These are phyloP conservation scores for Trissolcus japonicus DNA, from an alignment of 2,888 invertebrate genomes.

Conservation along the genomic window DNA sequence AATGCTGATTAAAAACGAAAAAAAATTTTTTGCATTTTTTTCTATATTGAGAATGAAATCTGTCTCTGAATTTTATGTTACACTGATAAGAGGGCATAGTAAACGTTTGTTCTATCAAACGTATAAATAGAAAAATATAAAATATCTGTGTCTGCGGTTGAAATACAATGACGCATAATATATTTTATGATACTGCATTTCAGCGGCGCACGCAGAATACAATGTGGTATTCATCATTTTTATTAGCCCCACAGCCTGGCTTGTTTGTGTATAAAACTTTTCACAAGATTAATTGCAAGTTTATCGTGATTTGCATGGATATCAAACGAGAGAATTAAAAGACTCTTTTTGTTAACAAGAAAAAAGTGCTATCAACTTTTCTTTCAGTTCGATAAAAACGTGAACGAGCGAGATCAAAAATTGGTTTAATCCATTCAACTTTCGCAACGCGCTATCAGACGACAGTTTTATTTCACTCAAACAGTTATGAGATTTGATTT, in stretches of 20 bases:
- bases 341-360: too few relatives aligned
- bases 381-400: too few relatives aligned
- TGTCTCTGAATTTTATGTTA: neutral
- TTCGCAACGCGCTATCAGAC: too few relatives aligned
- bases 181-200: conserved; percentile 2
- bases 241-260: neutral
- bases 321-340: too few relatives aligned
- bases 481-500: too few relatives aligned
- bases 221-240: conserved; percentile 2
- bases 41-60: neutral
- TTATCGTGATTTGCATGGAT: too few relatives aligned
- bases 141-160: neutral
- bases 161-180: neutral
- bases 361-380: too few relatives aligned
- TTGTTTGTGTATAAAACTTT: conserved; percentile 1
- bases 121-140: conserved; percentile 6
- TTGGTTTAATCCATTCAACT: too few relatives aligned
- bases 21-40: neutral
- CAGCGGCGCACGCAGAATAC: neutral
- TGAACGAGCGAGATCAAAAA: too few relatives aligned
- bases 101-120: neutral
- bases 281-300: neutral
- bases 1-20: too few relatives aligned
- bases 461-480: too few relatives aligned
- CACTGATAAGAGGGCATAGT: conserved; percentile 1